These are phyloP conservation scores for Monochamus saltuarius DNA, from an alignment of 1,140 invertebrate genomes.

Conservation along the genomic window DNA sequence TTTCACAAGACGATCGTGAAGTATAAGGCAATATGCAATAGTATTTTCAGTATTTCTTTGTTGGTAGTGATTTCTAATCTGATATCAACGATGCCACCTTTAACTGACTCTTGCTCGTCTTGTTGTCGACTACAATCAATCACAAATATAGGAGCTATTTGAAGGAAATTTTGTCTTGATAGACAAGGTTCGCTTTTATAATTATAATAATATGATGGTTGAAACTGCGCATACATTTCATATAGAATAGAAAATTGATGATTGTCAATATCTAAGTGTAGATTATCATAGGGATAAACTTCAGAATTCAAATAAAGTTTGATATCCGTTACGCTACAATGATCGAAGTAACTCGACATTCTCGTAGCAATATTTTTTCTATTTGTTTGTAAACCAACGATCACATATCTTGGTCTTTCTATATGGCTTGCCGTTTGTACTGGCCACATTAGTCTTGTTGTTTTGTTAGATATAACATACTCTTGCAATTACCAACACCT, in stretches of 20 bases:
- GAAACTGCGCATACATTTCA: slow-evolving; percentile 13
- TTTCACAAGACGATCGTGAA: slow-evolving; percentile 2
- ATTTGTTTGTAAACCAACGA: background rate
- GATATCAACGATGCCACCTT: background rate
- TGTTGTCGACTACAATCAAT: background rate
- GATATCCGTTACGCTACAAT: too few species aligned
- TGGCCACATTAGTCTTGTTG: slow-evolving; percentile 30
- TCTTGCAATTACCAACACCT: slow-evolving; percentile 43
- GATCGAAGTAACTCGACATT: too few species aligned
- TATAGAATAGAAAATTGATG: background rate
- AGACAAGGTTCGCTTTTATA: background rate
- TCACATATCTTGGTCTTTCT: slow-evolving; percentile 24
- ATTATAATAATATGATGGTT: background rate
- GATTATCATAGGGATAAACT: background rate
- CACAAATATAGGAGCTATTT: slow-evolving; percentile 2
- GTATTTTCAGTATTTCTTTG: background rate
- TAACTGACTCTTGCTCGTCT: background rate
- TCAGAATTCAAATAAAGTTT: too few species aligned
- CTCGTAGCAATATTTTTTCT: background rate
- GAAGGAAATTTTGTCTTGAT: background rate
- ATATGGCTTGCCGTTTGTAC: slow-evolving; percentile 24
- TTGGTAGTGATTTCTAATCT: background rate
- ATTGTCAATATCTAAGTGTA: slow-evolving; percentile 1
- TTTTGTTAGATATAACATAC: slow-evolving; percentile 35
- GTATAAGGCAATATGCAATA: background rate